A percentile compares a stretch with the other conserved stretches of the same genome.
Conservation (phyloP, 92 coral and sea anemone genomes). For the Nematostella vectensis region DNA sequence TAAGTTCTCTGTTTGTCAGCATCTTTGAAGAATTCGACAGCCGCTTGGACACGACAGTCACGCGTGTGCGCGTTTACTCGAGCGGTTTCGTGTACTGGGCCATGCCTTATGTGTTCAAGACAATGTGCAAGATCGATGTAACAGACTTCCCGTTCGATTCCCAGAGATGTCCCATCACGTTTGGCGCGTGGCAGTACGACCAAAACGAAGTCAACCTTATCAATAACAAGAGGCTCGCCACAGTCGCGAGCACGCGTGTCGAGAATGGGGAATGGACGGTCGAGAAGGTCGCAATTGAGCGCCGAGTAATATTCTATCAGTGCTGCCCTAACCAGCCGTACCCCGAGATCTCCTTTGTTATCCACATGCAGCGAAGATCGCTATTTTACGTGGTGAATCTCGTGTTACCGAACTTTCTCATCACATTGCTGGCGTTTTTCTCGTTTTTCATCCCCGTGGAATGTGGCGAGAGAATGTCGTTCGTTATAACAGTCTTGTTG, state of each 20-base stretch:
- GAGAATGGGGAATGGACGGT: slow-evolving; percentile 51
- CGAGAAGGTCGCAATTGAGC: slow-evolving; percentile 18
- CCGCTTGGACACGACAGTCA: slow-evolving; percentile 33
- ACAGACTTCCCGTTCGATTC: slow-evolving; percentile 45
- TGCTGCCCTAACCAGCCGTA: slow-evolving; percentile 35
- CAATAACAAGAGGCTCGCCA: slow-evolving; percentile 22
- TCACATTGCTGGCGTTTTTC: slow-evolving; percentile 48
- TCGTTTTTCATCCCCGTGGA: slow-evolving; percentile 56
- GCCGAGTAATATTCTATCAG: slow-evolving; percentile 17
- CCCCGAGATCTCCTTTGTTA: slow-evolving; percentile 36
- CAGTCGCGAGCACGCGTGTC: slow-evolving; percentile 29
- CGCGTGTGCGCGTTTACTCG: slow-evolving; percentile 25
- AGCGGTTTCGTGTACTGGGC: slow-evolving; percentile 24
- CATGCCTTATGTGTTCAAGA: slow-evolving; percentile 23
- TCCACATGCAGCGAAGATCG: slow-evolving; percentile 41
- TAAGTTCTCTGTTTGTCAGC: slow-evolving; percentile 16
- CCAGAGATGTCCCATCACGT: slow-evolving; percentile 29
- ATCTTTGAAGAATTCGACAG: slow-evolving; percentile 43
- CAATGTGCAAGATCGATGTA: slow-evolving; percentile 47
- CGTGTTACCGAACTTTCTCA: slow-evolving; percentile 44
- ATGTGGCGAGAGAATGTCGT: slow-evolving; percentile 54
- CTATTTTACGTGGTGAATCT: slow-evolving; percentile 42
- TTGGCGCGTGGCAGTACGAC: slow-evolving; percentile 44
- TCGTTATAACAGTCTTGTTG: slow-evolving; percentile 48
- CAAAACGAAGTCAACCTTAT: slow-evolving; percentile 25